Evolutionary conservation across 2,113 vertebrate genomes (phyloP).

Genomic region (Rhinoptilus africanus): DNA sequence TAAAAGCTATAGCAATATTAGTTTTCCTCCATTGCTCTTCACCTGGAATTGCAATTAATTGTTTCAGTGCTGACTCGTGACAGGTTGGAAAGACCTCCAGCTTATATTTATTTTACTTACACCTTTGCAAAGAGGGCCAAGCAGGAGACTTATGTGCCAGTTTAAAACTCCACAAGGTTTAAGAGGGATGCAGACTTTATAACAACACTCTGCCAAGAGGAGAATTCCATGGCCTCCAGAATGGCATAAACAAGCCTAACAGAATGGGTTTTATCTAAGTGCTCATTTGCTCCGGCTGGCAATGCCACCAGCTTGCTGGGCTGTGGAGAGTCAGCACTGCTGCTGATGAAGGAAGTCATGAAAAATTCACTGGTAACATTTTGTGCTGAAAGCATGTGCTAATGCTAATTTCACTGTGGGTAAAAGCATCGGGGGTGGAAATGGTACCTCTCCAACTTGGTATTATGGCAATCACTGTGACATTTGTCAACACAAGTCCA

Average conservation of each 20-base stretch:
- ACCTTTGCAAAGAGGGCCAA: background rate
- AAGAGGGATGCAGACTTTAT: background rate
- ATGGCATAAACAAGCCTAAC: background rate
- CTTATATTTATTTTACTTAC: background rate
- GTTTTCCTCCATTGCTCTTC: background rate
- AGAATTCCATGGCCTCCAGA: background rate
- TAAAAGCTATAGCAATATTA: background rate
- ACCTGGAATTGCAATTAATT: background rate
- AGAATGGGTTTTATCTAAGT: background rate
- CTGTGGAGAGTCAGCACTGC: background rate
- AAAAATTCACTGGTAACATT: conserved; percentile 46
- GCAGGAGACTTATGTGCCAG: background rate
- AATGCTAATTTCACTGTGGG: background rate
- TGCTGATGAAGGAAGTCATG: background rate
- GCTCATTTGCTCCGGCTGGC: background rate
- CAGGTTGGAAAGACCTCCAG: background rate
- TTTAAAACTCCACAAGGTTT: background rate
- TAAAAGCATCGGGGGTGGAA: conserved; percentile 10
- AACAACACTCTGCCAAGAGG: background rate
- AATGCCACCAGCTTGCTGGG: background rate
- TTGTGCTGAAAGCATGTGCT: background rate
- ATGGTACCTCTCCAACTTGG: background rate
- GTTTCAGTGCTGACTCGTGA: background rate
- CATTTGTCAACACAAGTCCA: conserved; percentile 1
- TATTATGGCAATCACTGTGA: background rate